These are phyloP conservation scores for Protophormia terraenovae DNA, from an alignment of 2,888 invertebrate species.

Conservation along the genomic window DNA sequence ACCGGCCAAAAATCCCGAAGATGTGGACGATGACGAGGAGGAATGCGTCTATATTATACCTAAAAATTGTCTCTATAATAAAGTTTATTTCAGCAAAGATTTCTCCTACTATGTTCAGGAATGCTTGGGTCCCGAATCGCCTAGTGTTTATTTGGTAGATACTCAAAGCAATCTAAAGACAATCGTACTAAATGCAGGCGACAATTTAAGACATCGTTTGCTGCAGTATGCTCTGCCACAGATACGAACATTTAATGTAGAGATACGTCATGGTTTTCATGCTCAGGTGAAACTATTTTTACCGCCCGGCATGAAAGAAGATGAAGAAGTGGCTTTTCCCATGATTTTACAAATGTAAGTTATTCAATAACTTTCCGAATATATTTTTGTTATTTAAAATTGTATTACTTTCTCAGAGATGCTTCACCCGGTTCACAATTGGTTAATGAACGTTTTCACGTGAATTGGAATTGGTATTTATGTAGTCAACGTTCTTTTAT, in stretches of 20 bases:
- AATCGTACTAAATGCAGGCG: conserved; percentile 87
- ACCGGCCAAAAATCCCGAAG: conserved; percentile 60
- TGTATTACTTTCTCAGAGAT: conserved; percentile 82
- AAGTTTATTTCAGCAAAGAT: conserved; percentile 86
- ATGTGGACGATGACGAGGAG: conserved; percentile 71
- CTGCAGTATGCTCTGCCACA: conserved; percentile 88
- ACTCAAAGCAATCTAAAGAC: conserved; percentile 84
- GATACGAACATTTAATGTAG: conserved; percentile 87
- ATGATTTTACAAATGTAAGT: conserved; percentile 92
- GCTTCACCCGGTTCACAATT: conserved; percentile 92
- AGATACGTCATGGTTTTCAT: conserved; percentile 85
- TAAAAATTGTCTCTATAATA: conserved; percentile 85
- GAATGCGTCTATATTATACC: conserved; percentile 81
- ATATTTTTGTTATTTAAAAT: conserved; percentile 15
- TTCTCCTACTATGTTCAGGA: conserved; percentile 86
- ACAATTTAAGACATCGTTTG: conserved; percentile 84
- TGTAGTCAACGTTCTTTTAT: conserved; percentile 91
- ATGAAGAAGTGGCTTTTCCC: conserved; percentile 91
- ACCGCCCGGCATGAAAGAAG: conserved; percentile 91
- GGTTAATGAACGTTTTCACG: conserved; percentile 90
- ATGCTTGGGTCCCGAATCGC: conserved; percentile 90
- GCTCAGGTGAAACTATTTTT: conserved; percentile 90
- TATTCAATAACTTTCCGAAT: background rate
- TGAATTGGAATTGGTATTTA: conserved; percentile 93
- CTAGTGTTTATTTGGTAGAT: conserved; percentile 85